These are phyloP conservation scores for Rhopilema esculentum DNA, from an alignment of 30 jellyfish, hydroid and myxozoan species.

Conservation along the genomic window DNA sequence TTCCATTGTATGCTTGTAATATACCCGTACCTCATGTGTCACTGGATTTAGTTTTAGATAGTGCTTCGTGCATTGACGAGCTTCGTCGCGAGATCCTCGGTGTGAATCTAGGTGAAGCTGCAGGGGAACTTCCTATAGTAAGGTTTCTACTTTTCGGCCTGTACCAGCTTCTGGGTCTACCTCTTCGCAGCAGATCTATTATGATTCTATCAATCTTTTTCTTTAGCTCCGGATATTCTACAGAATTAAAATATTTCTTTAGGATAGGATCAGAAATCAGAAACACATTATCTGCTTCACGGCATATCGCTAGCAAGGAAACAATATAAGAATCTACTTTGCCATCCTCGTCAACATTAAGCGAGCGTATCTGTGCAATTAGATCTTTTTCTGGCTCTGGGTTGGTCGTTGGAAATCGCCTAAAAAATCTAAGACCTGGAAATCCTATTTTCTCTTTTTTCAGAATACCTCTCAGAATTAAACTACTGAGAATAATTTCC, in stretches of 20 bases:
- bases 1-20: background rate
- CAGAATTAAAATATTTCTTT: conserved; percentile 80
- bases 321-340: conserved; percentile 86
- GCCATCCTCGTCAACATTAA: conserved; percentile 55
- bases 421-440: conserved; percentile 87
- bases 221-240: conserved; percentile 82
- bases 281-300: conserved; percentile 96
- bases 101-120: conserved; percentile 58
- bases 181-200: conserved; percentile 20
- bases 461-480: conserved; percentile 86
- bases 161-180: conserved; percentile 81
- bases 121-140: conserved; percentile 57
- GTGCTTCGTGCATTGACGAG: conserved; percentile 46
- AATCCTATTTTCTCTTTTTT: conserved; percentile 85
- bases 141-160: conserved; percentile 67
- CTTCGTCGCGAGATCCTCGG: conserved; percentile 50
- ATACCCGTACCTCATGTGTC: background rate
- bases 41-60: conserved; percentile 12
- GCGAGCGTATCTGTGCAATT: conserved; percentile 78
- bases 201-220: conserved; percentile 76
- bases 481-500: conserved; percentile 79
- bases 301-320: conserved; percentile 83
- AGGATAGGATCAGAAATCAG: conserved; percentile 93
- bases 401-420: conserved; percentile 93
- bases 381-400: conserved; percentile 95